Evolutionary conservation across 2,888 invertebrate genomes (phyloP), one percentile per base, ranked within the genome.

Genomic region (Hololepta plana): DNA sequence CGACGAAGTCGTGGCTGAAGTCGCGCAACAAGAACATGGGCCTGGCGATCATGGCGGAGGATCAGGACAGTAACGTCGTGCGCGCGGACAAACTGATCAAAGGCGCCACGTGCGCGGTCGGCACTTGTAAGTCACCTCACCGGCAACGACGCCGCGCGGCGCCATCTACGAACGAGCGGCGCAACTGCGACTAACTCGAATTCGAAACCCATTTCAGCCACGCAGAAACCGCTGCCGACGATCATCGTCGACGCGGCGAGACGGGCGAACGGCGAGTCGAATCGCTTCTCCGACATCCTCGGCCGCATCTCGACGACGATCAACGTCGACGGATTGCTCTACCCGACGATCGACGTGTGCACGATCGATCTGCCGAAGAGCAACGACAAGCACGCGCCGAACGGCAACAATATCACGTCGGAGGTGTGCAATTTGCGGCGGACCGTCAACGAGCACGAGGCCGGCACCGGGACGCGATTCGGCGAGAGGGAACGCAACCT

Each of bases 21-120:
- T 59, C 59, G 34, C 45, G 38, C 38, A 46, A 24, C 33, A 39
- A 36, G 36, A 41, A 52, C 38, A 32, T 59, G 45, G 44, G 67
- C 2, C 39, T 67, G 30, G 59, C 59, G 8, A 51, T 68, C n/a
- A 55, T 63, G 37, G 64, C 68, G 12, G 67, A 67, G 44, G 65
- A 68, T 43, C 66, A 67, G 43, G 64, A 66, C 26, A 61, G 62
- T 4, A 54, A 51, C 30, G 43, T 57, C 2, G 41, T 64, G 26
- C 56, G 56, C 31, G 60, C 65, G 2, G 49, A 54, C 32, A 49
- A 51, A 36, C 60, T 58, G 44, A 61, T 66, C 45, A 58, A 59
- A 37, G 51, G 53, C 34, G 52, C 57, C 40, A 50, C 55, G 34
- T 60, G 60, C 47, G 53, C 46, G 50, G 55, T 57, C 42, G 56